Evolutionary conservation across 2,113 vertebrate species (phyloP).

Genomic region (Paramormyrops kingsleyae): DNA sequence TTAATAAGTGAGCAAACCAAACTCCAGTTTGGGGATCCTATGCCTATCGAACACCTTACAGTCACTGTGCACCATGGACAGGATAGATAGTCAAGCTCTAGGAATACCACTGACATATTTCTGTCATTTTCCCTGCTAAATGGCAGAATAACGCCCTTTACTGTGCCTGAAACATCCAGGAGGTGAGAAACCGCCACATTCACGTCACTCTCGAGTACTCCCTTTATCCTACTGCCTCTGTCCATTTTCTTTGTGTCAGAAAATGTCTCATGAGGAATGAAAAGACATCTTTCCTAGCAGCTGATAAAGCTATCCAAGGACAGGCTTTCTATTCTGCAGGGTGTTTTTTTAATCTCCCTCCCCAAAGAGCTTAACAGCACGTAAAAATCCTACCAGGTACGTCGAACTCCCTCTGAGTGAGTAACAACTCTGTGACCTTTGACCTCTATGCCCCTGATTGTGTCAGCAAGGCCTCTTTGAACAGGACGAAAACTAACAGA

Average conservation of each 20-base stretch:
- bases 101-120: not conserved
- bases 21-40: not conserved
- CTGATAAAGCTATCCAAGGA: not conserved
- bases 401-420: not conserved
- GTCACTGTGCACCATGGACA: not conserved
- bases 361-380: not conserved
- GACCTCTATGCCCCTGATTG: not conserved
- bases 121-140: not conserved
- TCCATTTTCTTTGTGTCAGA: not conserved
- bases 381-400: not conserved
- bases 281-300: not conserved
- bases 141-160: not conserved
- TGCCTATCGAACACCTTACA: not conserved
- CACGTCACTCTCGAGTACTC: not conserved
- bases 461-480: slow-evolving; percentile 51
- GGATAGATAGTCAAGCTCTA: not conserved
- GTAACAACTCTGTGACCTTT: not conserved
- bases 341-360: not conserved
- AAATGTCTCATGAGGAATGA: slow-evolving; percentile 5
- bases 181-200: not conserved
- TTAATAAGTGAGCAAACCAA: not conserved
- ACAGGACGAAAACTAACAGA: slow-evolving; percentile 55
- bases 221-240: not conserved
- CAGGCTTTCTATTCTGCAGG: not conserved
- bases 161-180: not conserved